phyloP scores from a whole-genome alignment of 2,888 invertebrate genomes.

The Drosophila pegasa region DNA sequence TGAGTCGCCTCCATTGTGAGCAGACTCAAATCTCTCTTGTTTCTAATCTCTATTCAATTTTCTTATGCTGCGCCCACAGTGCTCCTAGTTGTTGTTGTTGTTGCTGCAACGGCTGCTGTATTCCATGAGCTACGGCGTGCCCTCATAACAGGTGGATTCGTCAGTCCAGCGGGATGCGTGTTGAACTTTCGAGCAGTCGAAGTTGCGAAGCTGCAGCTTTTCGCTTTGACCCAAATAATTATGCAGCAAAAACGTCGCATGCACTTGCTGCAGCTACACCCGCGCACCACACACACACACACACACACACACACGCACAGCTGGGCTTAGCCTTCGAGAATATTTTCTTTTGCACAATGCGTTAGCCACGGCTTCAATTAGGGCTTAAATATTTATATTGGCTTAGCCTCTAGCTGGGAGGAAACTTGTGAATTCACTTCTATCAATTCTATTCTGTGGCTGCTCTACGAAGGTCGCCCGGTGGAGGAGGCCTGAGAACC shows the following conservation, averaged over 20 bases:
- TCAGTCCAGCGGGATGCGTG: slow-evolving; percentile 30
- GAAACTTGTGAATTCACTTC: slow-evolving; percentile 15
- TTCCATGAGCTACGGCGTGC: slow-evolving; percentile 39
- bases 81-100: slow-evolving; percentile 6
- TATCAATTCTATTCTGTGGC: slow-evolving; percentile 18
- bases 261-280: slow-evolving; percentile 44
- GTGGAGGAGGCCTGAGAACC: slow-evolving; percentile 15
- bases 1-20: slow-evolving; percentile 82
- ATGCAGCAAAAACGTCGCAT: slow-evolving; percentile 38
- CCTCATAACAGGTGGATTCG: slow-evolving; percentile 78
- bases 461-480: slow-evolving; percentile 46
- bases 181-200: slow-evolving; percentile 48
- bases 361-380: slow-evolving; percentile 9
- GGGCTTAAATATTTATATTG: neutral
- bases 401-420: neutral
- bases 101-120: slow-evolving; percentile 13
- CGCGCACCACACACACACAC: slow-evolving; percentile 25
- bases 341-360: neutral
- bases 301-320: slow-evolving; percentile 16
- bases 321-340: slow-evolving; percentile 37
- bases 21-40: neutral
- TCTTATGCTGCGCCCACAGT: slow-evolving; percentile 8
- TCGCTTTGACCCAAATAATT: slow-evolving; percentile 74
- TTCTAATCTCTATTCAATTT: slow-evolving; percentile 21
- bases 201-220: slow-evolving; percentile 65